Evolutionary conservation across 2,888 invertebrate genomes (phyloP), one percentile per base, ranked within the genome.

Genomic region (Drosophila putrida): DNA sequence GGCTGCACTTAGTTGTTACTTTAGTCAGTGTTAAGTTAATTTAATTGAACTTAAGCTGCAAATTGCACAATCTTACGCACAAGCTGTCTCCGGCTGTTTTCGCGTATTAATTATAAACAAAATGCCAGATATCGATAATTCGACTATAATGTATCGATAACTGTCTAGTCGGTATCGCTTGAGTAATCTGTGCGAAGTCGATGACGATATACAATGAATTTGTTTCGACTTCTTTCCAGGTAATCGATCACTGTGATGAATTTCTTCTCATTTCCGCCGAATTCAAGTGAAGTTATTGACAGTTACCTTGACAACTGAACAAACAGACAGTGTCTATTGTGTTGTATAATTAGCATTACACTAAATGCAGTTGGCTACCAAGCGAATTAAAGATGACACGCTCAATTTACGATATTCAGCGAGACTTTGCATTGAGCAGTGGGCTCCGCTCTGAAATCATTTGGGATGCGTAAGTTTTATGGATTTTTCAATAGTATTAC

Each of bases 401-500:
- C 25, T 70, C 80, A 1, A 78, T 79, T 13, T 80, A 67, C 46
- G 87, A 90, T 38, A 86, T 90, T 39, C 90, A 90, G 60, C 78
- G 78, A 35, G 90, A 90, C 65, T 90, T 90, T 60, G 90, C 90
- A 2, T 46, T 77, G 0, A 80, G 80, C 58, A 75, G 80, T 38
- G 88, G 83, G 0, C 54, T 90, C 4, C 72, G 81, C 31, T 80
- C 84, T 1, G 89, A 90, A 80, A 84, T 90, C 4, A 80, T 90
- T 41, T 90, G 90, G 90, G 90, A 90, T 71, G 80, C 86, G 90
- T 90, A 77, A 59, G 90, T 81, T 31, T 53, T 47, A 27, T 31
- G 4, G 25, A 1, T 39, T 31, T 9, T 6, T 13, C 13, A 44
- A 6, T 9, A 4, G 9, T 6, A 27, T 13, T 13, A 9, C n/a